phyloP scores from a whole-genome alignment of 2,888 invertebrate species.

The Chironomus tentans region DNA sequence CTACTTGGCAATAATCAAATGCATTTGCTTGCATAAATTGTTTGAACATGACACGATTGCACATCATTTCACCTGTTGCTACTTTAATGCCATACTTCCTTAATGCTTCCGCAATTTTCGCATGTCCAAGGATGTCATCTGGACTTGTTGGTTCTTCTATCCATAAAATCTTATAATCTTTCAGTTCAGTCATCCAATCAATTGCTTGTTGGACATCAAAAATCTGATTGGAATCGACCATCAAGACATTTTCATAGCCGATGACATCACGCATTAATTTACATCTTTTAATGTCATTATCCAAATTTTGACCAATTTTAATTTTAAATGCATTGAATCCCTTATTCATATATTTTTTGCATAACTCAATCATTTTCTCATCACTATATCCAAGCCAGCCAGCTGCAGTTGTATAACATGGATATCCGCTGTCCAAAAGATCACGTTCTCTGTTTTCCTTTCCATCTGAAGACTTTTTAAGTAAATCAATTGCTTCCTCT shows the following conservation, averaged over 20 bases:
- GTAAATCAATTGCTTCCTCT: slow-evolving; percentile 66
- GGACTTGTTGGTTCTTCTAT: slow-evolving; percentile 91
- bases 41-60: slow-evolving; percentile 86
- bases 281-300: slow-evolving; percentile 67
- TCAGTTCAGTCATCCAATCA: slow-evolving; percentile 71
- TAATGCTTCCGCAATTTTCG: slow-evolving; percentile 62
- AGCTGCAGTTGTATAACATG: slow-evolving; percentile 44
- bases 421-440: slow-evolving; percentile 61
- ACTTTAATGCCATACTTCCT: slow-evolving; percentile 57
- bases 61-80: slow-evolving; percentile 88
- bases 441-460: slow-evolving; percentile 55
- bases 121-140: slow-evolving; percentile 83
- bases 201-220: slow-evolving; percentile 83
- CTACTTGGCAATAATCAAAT: slow-evolving; percentile 82
- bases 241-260: slow-evolving; percentile 65
- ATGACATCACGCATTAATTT: slow-evolving; percentile 63
- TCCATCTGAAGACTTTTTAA: slow-evolving; percentile 49
- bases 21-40: slow-evolving; percentile 74
- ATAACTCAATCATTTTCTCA: slow-evolving; percentile 58
- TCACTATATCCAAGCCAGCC: slow-evolving; percentile 48
- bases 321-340: slow-evolving; percentile 81
- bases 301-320: slow-evolving; percentile 75
- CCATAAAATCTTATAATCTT: slow-evolving; percentile 69
- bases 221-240: slow-evolving; percentile 82
- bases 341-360: slow-evolving; percentile 58